phyloP scores from a whole-genome alignment of 2,113 vertebrate species.

The Hippocampus guttulatus region DNA sequence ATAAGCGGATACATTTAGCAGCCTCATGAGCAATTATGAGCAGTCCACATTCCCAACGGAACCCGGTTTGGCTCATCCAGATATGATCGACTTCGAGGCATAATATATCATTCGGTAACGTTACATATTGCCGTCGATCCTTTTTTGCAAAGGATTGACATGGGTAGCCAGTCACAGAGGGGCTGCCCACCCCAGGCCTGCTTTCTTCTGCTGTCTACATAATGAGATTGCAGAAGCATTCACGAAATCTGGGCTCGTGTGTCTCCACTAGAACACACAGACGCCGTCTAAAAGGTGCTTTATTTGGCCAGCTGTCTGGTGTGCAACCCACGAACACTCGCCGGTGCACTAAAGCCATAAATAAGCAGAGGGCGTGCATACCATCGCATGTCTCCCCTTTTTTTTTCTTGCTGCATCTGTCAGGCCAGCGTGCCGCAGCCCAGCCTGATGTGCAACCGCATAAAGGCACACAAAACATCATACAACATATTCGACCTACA shows the following conservation, averaged over 20 bases:
- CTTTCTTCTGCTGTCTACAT: conserved; percentile 37
- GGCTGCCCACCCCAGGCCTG: conserved; percentile 66
- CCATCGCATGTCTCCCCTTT: conserved; percentile 54
- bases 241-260: conserved; percentile 25
- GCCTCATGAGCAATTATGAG: conserved; percentile 46
- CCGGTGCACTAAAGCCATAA: conserved; percentile 23
- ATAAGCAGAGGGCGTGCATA: conserved; percentile 53
- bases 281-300: conserved; percentile 15
- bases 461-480: conserved; percentile 46
- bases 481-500: not conserved
- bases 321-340: conserved; percentile 10
- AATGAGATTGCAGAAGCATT: conserved; percentile 47
- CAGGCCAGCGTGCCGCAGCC: conserved; percentile 70
- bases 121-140: not conserved
- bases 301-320: conserved; percentile 37
- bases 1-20: conserved; percentile 17
- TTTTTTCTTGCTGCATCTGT: conserved; percentile 62
- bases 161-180: conserved; percentile 14
- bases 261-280: conserved; percentile 9
- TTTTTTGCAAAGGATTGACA: conserved; percentile 48
- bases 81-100: conserved; percentile 12
- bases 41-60: conserved; percentile 16
- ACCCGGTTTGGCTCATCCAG: not conserved
- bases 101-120: conserved; percentile 7
- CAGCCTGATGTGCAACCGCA: conserved; percentile 61